Evolutionary conservation across 2,113 vertebrate species (phyloP).

Genomic region (Capra hircus): DNA sequence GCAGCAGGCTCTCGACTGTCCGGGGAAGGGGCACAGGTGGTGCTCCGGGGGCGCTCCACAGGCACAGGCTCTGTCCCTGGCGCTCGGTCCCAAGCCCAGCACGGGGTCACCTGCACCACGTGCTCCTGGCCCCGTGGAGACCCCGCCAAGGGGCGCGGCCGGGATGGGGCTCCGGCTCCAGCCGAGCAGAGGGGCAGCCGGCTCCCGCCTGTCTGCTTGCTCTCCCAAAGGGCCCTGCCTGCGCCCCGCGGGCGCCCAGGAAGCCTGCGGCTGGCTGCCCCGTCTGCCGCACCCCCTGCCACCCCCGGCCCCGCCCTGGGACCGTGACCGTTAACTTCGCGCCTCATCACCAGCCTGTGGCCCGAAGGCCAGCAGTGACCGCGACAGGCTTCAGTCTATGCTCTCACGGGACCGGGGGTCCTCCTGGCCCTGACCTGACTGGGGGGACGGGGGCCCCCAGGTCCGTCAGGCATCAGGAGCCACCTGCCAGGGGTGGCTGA

Average conservation of each 20-base stretch:
- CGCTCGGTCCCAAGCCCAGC: not conserved
- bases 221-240: not conserved
- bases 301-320: accelerated
- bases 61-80: not conserved
- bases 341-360: not conserved
- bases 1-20: accelerated
- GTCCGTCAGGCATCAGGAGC: accelerated
- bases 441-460: not conserved
- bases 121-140: not conserved
- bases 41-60: not conserved
- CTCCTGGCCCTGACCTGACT: not conserved
- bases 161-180: too few relatives aligned
- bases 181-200: too few relatives aligned
- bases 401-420: not conserved
- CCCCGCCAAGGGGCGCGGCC: accelerated
- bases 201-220: not conserved
- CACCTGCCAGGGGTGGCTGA: accelerated
- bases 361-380: not conserved
- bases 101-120: accelerated
- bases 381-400: not conserved
- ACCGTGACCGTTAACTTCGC: too few relatives aligned
- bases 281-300: not conserved
- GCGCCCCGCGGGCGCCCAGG: not conserved
- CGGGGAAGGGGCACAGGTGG: not conserved
- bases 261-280: not conserved